These are phyloP conservation scores for Athalia cordata DNA, from an alignment of 2,888 invertebrate species.

Conservation along the genomic window DNA sequence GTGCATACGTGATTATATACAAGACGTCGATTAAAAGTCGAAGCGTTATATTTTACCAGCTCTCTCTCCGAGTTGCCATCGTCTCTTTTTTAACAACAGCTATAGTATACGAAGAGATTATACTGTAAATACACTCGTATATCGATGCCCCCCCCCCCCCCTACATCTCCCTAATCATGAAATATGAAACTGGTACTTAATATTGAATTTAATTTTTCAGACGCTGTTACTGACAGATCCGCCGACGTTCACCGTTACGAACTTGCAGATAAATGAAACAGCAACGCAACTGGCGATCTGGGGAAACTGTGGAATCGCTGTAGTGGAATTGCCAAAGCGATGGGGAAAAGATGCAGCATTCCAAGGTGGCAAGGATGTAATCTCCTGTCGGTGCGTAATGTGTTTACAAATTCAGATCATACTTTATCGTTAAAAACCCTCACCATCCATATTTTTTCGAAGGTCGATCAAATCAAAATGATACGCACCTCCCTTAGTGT, in stretches of 20 bases:
- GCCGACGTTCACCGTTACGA: constrained; percentile 82
- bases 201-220: constrained; percentile 74
- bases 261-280: constrained; percentile 79
- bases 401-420: too few relatives aligned
- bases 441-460: too few relatives aligned
- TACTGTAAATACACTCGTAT: too few relatives aligned
- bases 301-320: constrained; percentile 82
- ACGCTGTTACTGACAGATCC: constrained; percentile 81
- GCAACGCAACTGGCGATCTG: constrained; percentile 82
- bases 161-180: too few relatives aligned
- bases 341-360: constrained; percentile 83
- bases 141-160: too few relatives aligned
- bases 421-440: too few relatives aligned
- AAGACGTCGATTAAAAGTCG: constrained; percentile 34
- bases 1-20: constrained; percentile 38
- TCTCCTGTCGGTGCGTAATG: constrained; percentile 82
- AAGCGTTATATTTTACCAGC: background rate
- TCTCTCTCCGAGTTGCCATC: background rate
- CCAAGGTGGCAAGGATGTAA: constrained; percentile 80
- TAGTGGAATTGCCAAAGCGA: constrained; percentile 83
- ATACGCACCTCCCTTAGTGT: too few relatives aligned
- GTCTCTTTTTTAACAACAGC: too few relatives aligned
- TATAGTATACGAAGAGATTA: too few relatives aligned
- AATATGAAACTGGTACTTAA: constrained; percentile 1
- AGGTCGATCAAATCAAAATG: too few relatives aligned